Evolutionary conservation across 30 jellyfish, hydroid and myxozoan species (phyloP), one percentile per base, ranked within the genome.

Genomic region (Catostylus mosaicus): DNA sequence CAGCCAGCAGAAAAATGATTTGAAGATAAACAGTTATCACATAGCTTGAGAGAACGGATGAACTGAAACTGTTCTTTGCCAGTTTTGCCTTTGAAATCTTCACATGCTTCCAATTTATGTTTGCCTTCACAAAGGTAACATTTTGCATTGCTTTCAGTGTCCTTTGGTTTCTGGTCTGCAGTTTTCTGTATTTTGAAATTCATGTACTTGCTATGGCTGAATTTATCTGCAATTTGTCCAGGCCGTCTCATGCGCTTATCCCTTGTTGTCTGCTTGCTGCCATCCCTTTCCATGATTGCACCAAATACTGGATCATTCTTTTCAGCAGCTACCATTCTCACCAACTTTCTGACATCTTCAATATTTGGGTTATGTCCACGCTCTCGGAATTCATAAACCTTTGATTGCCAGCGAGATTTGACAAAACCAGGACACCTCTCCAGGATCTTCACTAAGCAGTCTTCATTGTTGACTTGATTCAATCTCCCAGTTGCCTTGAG

Each of bases 281-380:
- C 54, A 10, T 38, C 65, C 6, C 88, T 33, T 0, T 77, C 88
- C 62, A 77, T 30, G 33, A 56, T 30, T 18, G 5, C 29, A 37
- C 88, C 88, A 77, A 12, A 77, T 9, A 77, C 88, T 56, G 88
- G 88, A 75, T 77, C 88, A 52, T 50, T 29, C 34, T 77, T 77
- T 38, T 77, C 88, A n/a, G 23, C 37, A 19, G 78, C 78, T 14
- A 66, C 78, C 31, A 34, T 24, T 48, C 89, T 61, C 59, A 78
- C 40, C 38, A 62, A 82, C 70, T 43, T 76, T 30, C 78, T n/a
- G 76, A 76, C 29, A 82, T 78, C 89, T 30, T 78, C 65, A 30
- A 78, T 34, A 35, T 37, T 78, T 16, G 89, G 89, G 40, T 78
- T 71, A 12, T 82, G 46, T 60, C 82, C 73, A 11, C 29, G 59